Evolutionary conservation across 2,113 vertebrate species (phyloP), one percentile per base, ranked within the genome.

Genomic region (Coptodon bakossiorum): DNA sequence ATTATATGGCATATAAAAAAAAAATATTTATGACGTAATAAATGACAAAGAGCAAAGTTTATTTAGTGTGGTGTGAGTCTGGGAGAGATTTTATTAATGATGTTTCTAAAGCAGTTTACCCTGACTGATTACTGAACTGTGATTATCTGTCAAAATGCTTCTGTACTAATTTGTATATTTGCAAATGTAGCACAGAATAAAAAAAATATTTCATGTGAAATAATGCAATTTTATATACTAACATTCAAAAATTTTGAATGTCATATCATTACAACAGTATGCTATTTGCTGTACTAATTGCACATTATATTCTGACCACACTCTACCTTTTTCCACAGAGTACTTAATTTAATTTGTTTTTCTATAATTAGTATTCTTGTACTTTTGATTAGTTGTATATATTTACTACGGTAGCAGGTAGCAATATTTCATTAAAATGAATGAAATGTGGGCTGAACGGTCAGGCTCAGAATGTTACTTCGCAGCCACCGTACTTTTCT

Each of bases 401-500:
- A 22, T 40, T 22, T 40, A 40, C 34, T 9, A 22, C 11, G 5
- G 13, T 73, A 6, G 8, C 22, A 66, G 34, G 38, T 27, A 17
- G 38, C 8, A 73, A 24, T 0, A 6, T 45, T 73, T 45, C 13
- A 45, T 11, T 45, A 29, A 22, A 22, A 22, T 22, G 22, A 59
- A 59, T 19, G 57, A 61, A 61, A 61, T 61, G 29, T 11, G 73
- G 16, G 10, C 11, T 78, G 45, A 31, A 78, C 16, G 6, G 27
- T 17, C 71, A 31, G 14, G 34, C 19, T 7, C 5, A 31, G 7
- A 45, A 1, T 86, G 88, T 63, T 1, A 94, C 81, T 88, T 53
- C 14, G 81, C 93, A 63, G 78, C 48, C 43, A 6, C 95, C 95
- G 91, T 96, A 93, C n/a, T 81, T 53, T 81, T 80, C 3, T 68